phyloP scores from a whole-genome alignment of 2,113 vertebrate genomes.

The Ursus arctos region DNA sequence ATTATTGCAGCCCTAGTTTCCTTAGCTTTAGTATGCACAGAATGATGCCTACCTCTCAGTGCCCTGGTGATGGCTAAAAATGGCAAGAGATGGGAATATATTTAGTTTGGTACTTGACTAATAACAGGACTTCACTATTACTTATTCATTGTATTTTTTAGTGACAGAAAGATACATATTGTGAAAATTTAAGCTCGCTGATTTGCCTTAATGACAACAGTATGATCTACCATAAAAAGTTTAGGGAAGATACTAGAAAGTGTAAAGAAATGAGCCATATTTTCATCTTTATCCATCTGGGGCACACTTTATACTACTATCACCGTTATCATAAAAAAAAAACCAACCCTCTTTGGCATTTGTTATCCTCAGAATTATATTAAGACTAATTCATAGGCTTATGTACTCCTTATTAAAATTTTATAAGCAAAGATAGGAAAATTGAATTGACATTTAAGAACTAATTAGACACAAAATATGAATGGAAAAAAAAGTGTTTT shows the following conservation, averaged over 20 bases:
- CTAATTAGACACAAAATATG: background rate
- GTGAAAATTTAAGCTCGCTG: too few relatives aligned
- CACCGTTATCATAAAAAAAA: background rate
- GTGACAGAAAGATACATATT: too few relatives aligned
- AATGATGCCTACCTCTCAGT: too few relatives aligned
- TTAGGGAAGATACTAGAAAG: background rate
- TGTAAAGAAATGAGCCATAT: background rate
- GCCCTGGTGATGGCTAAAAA: too few relatives aligned
- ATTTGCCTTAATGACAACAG: too few relatives aligned
- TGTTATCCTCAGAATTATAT: background rate
- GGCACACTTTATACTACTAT: background rate
- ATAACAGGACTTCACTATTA: too few relatives aligned
- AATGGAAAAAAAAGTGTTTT: background rate
- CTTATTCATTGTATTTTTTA: too few relatives aligned
- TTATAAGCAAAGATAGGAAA: background rate
- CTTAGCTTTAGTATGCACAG: too few relatives aligned
- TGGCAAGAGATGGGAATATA: too few relatives aligned
- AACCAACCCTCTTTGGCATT: background rate
- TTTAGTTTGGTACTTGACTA: too few relatives aligned
- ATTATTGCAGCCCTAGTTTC: too few relatives aligned
- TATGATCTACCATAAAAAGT: background rate
- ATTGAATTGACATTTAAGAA: background rate
- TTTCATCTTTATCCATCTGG: background rate
- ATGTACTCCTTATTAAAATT: background rate
- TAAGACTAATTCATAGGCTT: background rate